Evolutionary conservation across 2,888 invertebrate species (phyloP), one percentile per base, ranked within the genome.

Genomic region (Aphidius colemani): DNA sequence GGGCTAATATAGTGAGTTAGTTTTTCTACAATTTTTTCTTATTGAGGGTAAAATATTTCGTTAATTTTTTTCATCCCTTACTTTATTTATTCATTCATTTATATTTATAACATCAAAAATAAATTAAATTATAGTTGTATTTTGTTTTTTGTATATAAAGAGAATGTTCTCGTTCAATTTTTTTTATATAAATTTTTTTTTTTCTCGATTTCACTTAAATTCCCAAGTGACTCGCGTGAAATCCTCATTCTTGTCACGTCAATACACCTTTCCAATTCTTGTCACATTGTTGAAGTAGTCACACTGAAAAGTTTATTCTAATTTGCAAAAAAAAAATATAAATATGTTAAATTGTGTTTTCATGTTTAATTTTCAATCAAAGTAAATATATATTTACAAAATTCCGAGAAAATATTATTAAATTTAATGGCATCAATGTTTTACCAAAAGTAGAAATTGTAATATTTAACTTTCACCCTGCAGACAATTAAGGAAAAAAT

Each of bases 181-280:
- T 9, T 51, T 30, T 4, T 2, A 30, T 30, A 30, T 30, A 30
- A 30, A 10, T 30, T 30, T 9, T 53, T 46, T 57, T 46, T 57
- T 57, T 39, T 46, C 46, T 46, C 57, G 57, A 57, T 57, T 57
- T 57, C 57, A 39, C 57, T 46, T n/a, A 8, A 48, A 30, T 30
- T 30, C 30, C 30, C 8, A 10, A 10, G 45, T 45, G 13, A 44
- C n/a, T 46, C 45, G 45, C 46, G 45, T 53, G 40, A 40, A 40
- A 57, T 57, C 57, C 46, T 57, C 57, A 57, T 57, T 57, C 57
- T 57, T 46, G 46, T 57, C 57, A 57, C 46, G 57, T 46, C 18
- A 39, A 39, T 10, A 46, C 57, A 57, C 57, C 57, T 57, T 57
- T 57, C 57, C 57, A 46, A 57, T 57, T 57, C 57, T 46, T 46